Base-by-base conservation (phyloP, 1,140 invertebrate species). In the Bombyx mandarina region DNA sequence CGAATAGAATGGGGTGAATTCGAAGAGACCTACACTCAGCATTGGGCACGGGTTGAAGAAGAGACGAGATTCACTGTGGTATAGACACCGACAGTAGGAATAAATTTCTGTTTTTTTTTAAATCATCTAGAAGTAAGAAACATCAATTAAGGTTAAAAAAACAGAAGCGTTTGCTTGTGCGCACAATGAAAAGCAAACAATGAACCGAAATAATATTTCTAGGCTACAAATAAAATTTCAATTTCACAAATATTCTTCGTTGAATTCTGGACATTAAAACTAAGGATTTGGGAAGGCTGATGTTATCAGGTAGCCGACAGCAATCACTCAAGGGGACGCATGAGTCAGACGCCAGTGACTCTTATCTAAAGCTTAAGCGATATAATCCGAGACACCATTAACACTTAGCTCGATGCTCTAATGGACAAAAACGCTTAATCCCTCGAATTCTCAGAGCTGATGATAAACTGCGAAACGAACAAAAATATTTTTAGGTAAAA, bases 371-470 rank as follows among this genome's bases (percentile, higher is more conserved):
- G 65, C 71, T 66, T 64, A 67, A 69, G 67, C 67, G 71, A 70
- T 71, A 76, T 84, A 86, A 82, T 82, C 80, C 79, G 68, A 75
- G 73, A 67, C 69, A 63, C 81, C 80, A 83, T 86, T 84, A 84
- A 86, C 82, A 84, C 80, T 80, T 78, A 77, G 77, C 69, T 65
- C 65, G 62, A 62, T 56, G 62, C 55, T 7, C 69, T 86, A 86
- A 86, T 80, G 80, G 83, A 84, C 83, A 84, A 83, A 86, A 84
- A 84, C 72, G 57, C 66, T 66, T 81, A 84, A 82, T 80, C 81
- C 75, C 26, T 61, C 53, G 53, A 64, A 72, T 77, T 73, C 67
- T 79, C 63, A 70, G 73, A 77, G 63, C 50, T 58, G 58, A 58
- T 62, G 71, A 75, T 75, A 71, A 71, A 67, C 45, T 66, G 56